phyloP scores from a whole-genome alignment of 2,888 invertebrate species.

The Thera britannica region DNA sequence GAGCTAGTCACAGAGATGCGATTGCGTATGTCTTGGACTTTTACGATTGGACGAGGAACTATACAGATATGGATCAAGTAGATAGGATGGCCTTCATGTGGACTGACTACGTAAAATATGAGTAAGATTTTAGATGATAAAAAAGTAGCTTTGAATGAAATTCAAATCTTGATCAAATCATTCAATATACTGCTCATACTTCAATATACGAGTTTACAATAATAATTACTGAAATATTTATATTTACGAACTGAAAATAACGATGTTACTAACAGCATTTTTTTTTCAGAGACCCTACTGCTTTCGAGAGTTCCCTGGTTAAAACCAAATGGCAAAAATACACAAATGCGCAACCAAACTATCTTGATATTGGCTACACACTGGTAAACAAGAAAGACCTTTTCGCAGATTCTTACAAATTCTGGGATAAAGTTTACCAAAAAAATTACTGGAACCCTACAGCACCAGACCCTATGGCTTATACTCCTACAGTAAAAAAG shows the following conservation, averaged over 20 bases:
- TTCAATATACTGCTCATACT: no score
- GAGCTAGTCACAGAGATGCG: slow-evolving; percentile 77
- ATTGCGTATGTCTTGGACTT: slow-evolving; percentile 73
- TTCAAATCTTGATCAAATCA: no score
- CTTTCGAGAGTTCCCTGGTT: slow-evolving; percentile 65
- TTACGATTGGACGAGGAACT: slow-evolving; percentile 58
- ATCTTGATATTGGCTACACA: slow-evolving; percentile 64
- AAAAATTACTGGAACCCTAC: slow-evolving; percentile 70
- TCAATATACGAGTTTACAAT: no score
- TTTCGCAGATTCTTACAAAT: slow-evolving; percentile 58
- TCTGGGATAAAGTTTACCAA: slow-evolving; percentile 71
- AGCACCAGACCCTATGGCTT: slow-evolving; percentile 41
- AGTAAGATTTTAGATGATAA: slow-evolving; percentile 57
- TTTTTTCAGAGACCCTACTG: slow-evolving; percentile 71
- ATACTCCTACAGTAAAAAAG: slow-evolving; percentile 24
- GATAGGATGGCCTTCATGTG: slow-evolving; percentile 74
- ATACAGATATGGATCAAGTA: slow-evolving; percentile 66
- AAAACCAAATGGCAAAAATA: slow-evolving; percentile 66
- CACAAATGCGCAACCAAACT: slow-evolving; percentile 58
- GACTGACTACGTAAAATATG: slow-evolving; percentile 72
- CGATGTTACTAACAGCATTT: neutral
- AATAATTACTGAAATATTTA: no score
- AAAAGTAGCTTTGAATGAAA: no score
- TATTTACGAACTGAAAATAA: neutral
- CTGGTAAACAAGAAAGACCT: slow-evolving; percentile 60